These are phyloP conservation scores for Cordylochernes scorpioides DNA, from an alignment of 2,888 invertebrate genomes.

Conservation along the genomic window DNA sequence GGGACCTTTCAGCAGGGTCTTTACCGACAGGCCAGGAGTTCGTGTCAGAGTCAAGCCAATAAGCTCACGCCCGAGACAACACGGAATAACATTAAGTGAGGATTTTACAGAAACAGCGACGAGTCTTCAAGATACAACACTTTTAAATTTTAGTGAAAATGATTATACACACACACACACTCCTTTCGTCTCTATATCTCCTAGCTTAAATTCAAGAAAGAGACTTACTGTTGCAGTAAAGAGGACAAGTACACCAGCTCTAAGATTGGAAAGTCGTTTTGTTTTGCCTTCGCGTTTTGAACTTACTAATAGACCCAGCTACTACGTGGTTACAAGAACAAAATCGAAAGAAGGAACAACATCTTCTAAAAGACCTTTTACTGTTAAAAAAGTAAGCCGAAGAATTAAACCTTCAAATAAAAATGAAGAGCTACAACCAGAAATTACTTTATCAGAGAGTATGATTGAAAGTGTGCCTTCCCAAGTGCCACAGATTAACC, in stretches of 20 bases:
- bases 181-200: too few relatives aligned
- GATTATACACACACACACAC: too few relatives aligned
- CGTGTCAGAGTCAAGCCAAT: slow-evolving; percentile 11
- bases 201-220: too few relatives aligned
- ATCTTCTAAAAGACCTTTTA: slow-evolving; percentile 8
- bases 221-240: slow-evolving; percentile 10
- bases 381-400: slow-evolving; percentile 10
- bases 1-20: too few relatives aligned
- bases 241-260: slow-evolving; percentile 8
- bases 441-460: background rate
- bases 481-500: slow-evolving; percentile 4
- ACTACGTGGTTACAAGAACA: slow-evolving; percentile 13
- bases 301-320: slow-evolving; percentile 10
- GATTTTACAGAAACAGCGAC: too few relatives aligned
- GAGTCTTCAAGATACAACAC: too few relatives aligned
- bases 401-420: slow-evolving; percentile 8
- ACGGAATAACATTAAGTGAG: too few relatives aligned
- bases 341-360: slow-evolving; percentile 8
- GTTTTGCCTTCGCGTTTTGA: slow-evolving; percentile 11
- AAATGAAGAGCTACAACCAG: background rate
- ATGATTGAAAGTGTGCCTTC: slow-evolving; percentile 12
- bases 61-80: too few relatives aligned
- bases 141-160: too few relatives aligned
- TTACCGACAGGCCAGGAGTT: slow-evolving; percentile 13
- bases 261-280: slow-evolving; percentile 11